A percentile compares a stretch with the other conserved stretches of the same genome.
phyloP scores from a whole-genome alignment of 2,113 vertebrate genomes.

The Eptesicus fuscus region DNA sequence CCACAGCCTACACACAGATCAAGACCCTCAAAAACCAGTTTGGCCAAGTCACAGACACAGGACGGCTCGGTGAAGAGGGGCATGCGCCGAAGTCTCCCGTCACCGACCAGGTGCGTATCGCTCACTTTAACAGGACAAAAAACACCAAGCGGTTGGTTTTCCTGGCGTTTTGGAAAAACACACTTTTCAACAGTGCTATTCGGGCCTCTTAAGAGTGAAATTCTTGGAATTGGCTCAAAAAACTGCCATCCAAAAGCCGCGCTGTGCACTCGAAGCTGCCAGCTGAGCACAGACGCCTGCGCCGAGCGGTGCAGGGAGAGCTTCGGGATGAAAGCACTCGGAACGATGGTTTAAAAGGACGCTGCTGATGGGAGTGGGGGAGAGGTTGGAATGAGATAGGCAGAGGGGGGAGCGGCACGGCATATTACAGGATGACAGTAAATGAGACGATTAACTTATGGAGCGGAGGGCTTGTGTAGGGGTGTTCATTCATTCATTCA shows the following conservation, averaged over 20 bases:
- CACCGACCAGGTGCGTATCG: neutral
- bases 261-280: slow-evolving; percentile 19
- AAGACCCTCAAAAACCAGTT: neutral
- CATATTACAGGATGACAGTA: neutral
- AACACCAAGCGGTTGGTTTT: neutral
- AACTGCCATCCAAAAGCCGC: neutral
- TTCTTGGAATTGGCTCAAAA: slow-evolving; percentile 58
- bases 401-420: neutral
- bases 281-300: neutral
- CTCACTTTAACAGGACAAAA: neutral
- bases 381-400: neutral
- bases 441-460: neutral
- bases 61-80: neutral
- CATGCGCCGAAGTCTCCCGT: neutral
- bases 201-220: slow-evolving; percentile 23
- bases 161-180: neutral
- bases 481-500: neutral
- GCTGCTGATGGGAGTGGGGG: too few species aligned
- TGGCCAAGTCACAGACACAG: neutral
- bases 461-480: neutral
- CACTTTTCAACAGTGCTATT: neutral
- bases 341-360: slow-evolving; percentile 42
- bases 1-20: neutral
- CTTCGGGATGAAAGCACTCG: neutral
- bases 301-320: neutral